A percentile compares a stretch with the other conserved stretches of the same genome.
Evolutionary conservation across 1,140 invertebrate genomes (phyloP).

Genomic region (Drosophila teissieri): DNA sequence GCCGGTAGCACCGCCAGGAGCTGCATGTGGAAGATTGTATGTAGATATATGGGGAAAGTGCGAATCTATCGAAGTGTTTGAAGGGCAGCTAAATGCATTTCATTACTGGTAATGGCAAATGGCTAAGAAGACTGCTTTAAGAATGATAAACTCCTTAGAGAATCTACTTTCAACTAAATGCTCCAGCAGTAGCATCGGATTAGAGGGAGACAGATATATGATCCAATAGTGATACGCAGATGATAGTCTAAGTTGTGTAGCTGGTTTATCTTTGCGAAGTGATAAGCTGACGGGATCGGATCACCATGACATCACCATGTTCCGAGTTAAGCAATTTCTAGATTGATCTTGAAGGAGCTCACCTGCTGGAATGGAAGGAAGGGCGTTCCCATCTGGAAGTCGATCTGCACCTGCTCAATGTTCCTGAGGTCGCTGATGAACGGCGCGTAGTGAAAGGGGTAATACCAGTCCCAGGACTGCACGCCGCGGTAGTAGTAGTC

Average conservation of each 20-base stretch:
- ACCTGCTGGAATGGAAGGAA: constrained; percentile 97
- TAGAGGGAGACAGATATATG: constrained; percentile 4
- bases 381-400: constrained; percentile 93
- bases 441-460: constrained; percentile 98
- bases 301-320: too few relatives aligned
- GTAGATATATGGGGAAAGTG: neutral
- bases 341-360: neutral
- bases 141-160: too few relatives aligned
- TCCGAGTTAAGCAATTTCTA: too few relatives aligned
- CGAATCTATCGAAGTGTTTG: too few relatives aligned
- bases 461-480: constrained; percentile 98
- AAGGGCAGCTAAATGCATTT: too few relatives aligned
- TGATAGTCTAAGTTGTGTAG: too few relatives aligned
- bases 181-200: neutral
- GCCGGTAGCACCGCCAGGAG: constrained; percentile 96
- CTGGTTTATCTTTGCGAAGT: too few relatives aligned
- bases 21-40: constrained; percentile 65
- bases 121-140: too few relatives aligned
- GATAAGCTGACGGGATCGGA: too few relatives aligned
- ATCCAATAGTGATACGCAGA: rapidly evolving
- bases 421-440: constrained; percentile 96
- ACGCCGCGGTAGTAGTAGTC: constrained; percentile 98
- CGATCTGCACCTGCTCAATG: constrained; percentile 90
- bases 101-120: too few relatives aligned
- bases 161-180: too few relatives aligned